Base-by-base conservation (phyloP, 2,797 vertebrate species). In the Triplophysa bombifrons region DNA sequence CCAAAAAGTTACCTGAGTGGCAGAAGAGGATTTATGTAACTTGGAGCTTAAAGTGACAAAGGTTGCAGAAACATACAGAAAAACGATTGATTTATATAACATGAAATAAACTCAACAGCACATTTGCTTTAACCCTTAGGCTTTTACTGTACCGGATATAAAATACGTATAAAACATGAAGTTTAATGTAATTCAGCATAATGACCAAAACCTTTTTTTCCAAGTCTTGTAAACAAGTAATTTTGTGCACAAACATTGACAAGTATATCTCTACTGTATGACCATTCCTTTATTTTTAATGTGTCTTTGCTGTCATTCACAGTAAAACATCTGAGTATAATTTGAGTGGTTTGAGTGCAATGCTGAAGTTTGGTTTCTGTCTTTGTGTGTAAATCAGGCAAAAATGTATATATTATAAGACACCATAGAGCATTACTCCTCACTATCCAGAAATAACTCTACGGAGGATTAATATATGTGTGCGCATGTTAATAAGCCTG, bases 201-300 rank as follows among this genome's bases (percentile, higher is more conserved):
- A 83, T 85, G 84, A 77, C 20, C 78, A 78, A 76, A 69, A 74
- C 44, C 80, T 73, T 65, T 68, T 88, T 76, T 86, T 81, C 86
- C 80, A 75, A 81, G 87, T 88, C 85, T 85, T 87, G 81, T 82
- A 73, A 53, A 53, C 76, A 84, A 41, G 79, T 76, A 65, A 80
- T 38, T 76, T 11, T 34, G 7, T 17, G 55, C 50, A 76, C 60
- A 67, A 60, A 44, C 73, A 38, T 30, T 30, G 30, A 30, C 4
- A 5, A 30, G 4, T 30, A 30, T 19, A 6, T 53, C 6, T 53
- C 9, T 53, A 38, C 6, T 38, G 34, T 38, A 38, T 38, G 34
- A 38, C 34, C 34, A 38, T 38, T 19, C 5, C 2, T 3, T 53
- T 53, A 17, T n/a, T n/a, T 19, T 53, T 10, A 14, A 38, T 38